Base-by-base conservation (phyloP, 2,113 vertebrate genomes). In the Leucoraja erinaceus region DNA sequence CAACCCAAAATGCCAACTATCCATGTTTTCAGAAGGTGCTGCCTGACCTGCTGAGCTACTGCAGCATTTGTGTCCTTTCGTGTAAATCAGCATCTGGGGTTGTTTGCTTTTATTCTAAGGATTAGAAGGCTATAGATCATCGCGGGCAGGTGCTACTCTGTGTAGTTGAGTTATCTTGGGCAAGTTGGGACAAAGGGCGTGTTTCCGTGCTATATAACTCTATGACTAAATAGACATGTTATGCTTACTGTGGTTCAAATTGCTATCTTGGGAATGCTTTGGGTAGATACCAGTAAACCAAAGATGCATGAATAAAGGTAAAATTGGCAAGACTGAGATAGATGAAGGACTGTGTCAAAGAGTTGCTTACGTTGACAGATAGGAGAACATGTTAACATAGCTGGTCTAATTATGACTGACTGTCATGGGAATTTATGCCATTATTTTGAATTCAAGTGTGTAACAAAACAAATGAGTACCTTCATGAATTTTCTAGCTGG, bases 401-500 rank as follows among this genome's bases (percentile, higher is more conserved):
- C 61, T 33, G 6, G 5, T 33, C 61, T 90, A 33, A 20, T 68
- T 66, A 66, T 68, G 61, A 33, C 5, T n/a, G 28, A n/a, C 59
- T 88, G n/a, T 68, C 31, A 31, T 90, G 56, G 63, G 0, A 68
- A 90, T 90, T 68, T 31, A 90, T 61, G 31, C 16, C 31, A 38
- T 31, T 25, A n/a, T 86, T 86, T 22, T 68, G n/a, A 90, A 33
- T 33, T 33, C 14, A 90, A 68, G 10, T 66, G 28, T 31, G 2
- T 16, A 66, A 31, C 33, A 90, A 38, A 77, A 54, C 61, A 88
- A 59, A 31, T 59, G 22, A 59, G 5, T 66, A 12, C n/a, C 84
- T 88, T 88, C 59, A 61, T 66, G 14, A 88, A n/a, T 63, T 66
- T 90, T 90, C 86, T 38, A 68, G 61, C 31, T 90, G 59, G 63